Base-by-base conservation (phyloP, 2,888 invertebrate species). In the Leucophora obtusa region DNA sequence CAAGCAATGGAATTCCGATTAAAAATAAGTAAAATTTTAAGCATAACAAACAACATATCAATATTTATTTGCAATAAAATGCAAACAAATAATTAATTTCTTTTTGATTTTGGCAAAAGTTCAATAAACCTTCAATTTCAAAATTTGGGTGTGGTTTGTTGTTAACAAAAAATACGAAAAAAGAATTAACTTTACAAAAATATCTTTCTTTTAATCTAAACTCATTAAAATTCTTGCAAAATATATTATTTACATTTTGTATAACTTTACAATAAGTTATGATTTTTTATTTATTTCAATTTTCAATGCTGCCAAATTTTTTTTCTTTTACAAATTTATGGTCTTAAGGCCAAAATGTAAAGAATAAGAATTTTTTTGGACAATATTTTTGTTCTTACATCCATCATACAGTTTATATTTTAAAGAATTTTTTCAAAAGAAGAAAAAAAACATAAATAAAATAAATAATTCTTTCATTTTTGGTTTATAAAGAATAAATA, bases 171-270 rank as follows among this genome's bases (percentile, higher is more conserved):
- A 54, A 11, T 18, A 14, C n/a, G 24, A 17, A 59, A 51, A 35
- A 59, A 50, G 58, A 51, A 15, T 58, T 59, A 6, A 15, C n/a
- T 3, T 11, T 14, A 35, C n/a, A 53, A 10, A 53, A 14, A 50
- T 62, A 60, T 68, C 54, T 60, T 59, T 28, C 15, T 7, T 33
- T 59, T 58, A 58, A 59, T 54, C 60, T 58, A 15, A 51, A 43
- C 62, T 70, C 43, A 76, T 76, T 76, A 65, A 76, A 70, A 76
- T 76, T 76, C 76, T 47, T 24, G 15, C 63, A 47, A 15, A 24
- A 76, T 58, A 65, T 47, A 47, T 8, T 9, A 47, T 28, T 11
- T 7, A 35, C n/a, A 56, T 38, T 43, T 51, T 28, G 18, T 17
- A 7, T 11, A 14, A 21, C 17, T 47, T 24, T 50, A 69, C 24